phyloP scores from a whole-genome alignment of 2,797 vertebrate species.

The Cacajao melanocephalus region DNA sequence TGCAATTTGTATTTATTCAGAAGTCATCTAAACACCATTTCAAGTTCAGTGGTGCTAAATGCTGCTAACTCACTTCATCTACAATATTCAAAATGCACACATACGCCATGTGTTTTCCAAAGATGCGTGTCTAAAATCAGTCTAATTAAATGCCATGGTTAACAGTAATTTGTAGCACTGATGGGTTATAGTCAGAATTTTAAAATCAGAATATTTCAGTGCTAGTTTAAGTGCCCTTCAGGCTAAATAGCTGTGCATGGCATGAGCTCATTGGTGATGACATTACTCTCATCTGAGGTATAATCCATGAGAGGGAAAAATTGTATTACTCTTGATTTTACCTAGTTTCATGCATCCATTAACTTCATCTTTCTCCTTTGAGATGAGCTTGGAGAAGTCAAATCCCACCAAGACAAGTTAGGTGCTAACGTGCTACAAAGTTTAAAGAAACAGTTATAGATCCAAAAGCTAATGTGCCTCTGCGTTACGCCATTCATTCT shows the following conservation, averaged over 20 bases:
- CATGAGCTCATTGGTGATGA: not conserved
- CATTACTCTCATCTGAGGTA: not conserved
- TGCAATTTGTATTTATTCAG: conserved; percentile 39
- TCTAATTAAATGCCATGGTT: not conserved
- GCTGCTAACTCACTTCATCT: conserved; percentile 68
- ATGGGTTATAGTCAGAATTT: not conserved
- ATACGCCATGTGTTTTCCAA: conserved; percentile 17
- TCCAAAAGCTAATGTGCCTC: not conserved
- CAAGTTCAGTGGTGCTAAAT: conserved; percentile 72
- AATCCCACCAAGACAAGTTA: not conserved
- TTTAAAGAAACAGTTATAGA: not conserved
- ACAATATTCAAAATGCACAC: conserved; percentile 27
- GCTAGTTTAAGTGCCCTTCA: not conserved
- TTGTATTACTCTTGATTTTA: not conserved
- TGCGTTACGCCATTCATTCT: not conserved
- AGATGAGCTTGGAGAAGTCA: conserved; percentile 22
- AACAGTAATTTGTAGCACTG: not conserved
- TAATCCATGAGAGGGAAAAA: not conserved
- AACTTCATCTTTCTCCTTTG: conserved; percentile 4
- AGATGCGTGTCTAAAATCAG: not conserved
- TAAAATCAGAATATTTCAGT: not conserved
- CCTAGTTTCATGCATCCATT: not conserved
- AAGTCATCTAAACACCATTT: conserved; percentile 70
- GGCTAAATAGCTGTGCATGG: conserved; percentile 16
- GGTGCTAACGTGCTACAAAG: not conserved